Percentiles rank a stretch among this genome's conserved stretches.
Evolutionary conservation across 1,140 invertebrate species (phyloP).

Genomic region (Microplitis demolitor): DNA sequence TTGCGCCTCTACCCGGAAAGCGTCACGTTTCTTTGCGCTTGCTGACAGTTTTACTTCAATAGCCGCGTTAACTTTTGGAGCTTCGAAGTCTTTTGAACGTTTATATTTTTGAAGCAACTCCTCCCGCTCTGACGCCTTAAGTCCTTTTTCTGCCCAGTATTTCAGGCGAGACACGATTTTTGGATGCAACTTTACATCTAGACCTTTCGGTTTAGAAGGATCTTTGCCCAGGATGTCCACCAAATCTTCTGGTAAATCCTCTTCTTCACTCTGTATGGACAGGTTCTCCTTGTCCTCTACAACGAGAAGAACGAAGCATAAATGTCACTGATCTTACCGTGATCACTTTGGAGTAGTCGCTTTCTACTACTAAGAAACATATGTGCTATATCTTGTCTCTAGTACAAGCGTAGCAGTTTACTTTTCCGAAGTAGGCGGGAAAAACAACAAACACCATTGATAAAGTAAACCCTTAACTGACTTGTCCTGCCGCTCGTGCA

Average conservation of each 20-base stretch:
- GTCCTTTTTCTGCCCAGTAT: not conserved
- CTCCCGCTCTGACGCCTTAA: conserved; percentile 6
- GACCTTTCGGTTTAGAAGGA: not conserved
- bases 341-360: not conserved
- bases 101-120: conserved; percentile 13
- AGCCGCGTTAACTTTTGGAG: conserved; percentile 3
- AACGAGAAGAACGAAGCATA: not conserved
- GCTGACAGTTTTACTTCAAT: not conserved
- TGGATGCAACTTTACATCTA: conserved; percentile 9
- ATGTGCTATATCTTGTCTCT: not conserved
- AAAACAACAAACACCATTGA: no score
- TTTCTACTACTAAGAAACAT: not conserved
- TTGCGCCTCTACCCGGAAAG: not conserved
- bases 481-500: conserved; percentile 8
- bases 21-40: conserved; percentile 1
- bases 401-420: not conserved
- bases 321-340: no score
- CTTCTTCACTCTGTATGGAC: not conserved
- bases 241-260: not conserved
- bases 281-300: not conserved
- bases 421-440: no score
- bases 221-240: conserved; percentile 15
- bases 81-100: not conserved
- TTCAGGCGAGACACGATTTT: not conserved
- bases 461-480: no score